Evolutionary conservation across 2,888 invertebrate genomes (phyloP).

Genomic region (Cephus sareptanus): DNA sequence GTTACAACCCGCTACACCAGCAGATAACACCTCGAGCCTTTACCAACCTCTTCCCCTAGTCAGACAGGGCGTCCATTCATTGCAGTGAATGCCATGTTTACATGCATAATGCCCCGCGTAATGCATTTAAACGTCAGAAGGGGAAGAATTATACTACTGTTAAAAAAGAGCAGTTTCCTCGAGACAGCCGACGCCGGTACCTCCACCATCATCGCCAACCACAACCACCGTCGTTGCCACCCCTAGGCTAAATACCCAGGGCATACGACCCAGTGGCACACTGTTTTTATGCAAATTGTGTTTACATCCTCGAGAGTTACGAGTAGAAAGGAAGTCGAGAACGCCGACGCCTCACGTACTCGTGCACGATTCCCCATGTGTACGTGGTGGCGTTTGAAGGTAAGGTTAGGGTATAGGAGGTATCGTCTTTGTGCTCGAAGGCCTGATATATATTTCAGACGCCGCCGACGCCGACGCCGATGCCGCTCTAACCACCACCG

Average conservation of each 20-base stretch:
- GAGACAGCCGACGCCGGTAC: slow-evolving; percentile 8
- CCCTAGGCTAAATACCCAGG: slow-evolving; percentile 46
- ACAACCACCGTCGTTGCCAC: not conserved
- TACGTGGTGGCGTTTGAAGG: not conserved
- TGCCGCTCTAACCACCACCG: not conserved
- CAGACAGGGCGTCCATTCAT: slow-evolving; percentile 45
- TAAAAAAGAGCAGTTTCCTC: slow-evolving; percentile 49
- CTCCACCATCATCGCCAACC: not conserved
- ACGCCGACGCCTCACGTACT: not conserved
- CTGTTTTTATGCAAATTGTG: slow-evolving; percentile 65
- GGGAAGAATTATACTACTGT: slow-evolving; percentile 50
- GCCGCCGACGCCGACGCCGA: not conserved
- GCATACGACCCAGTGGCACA: slow-evolving; percentile 62
- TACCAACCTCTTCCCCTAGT: not conserved
- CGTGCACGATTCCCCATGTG: not conserved
- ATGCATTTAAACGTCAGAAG: slow-evolving; percentile 46
- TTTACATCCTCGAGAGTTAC: slow-evolving; percentile 51
- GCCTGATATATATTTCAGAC: not conserved
- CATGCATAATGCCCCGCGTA: slow-evolving; percentile 47
- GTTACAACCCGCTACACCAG: not conserved
- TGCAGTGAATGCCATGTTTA: slow-evolving; percentile 48
- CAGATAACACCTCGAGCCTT: not conserved
- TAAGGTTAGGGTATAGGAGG: not conserved
- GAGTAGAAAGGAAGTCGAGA: slow-evolving; percentile 5
- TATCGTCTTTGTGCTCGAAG: not conserved